phyloP scores from a whole-genome alignment of 2,113 vertebrate species.

The Prietella phreatophila region DNA sequence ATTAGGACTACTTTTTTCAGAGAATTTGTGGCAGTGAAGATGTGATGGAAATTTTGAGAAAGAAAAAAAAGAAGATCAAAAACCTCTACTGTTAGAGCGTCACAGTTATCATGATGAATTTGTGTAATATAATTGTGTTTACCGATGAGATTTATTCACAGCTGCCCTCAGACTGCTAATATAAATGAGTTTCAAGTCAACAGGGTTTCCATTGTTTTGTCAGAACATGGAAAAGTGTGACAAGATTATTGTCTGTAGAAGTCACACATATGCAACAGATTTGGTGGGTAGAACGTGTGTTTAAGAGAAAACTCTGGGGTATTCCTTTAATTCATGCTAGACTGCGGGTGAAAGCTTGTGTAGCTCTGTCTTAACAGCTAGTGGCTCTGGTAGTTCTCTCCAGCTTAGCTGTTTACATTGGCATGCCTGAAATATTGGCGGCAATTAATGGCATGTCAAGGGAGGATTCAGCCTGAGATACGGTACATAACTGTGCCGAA shows the following conservation, averaged over 20 bases:
- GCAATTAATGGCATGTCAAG: constrained; percentile 20
- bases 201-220: neutral
- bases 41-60: too few species aligned
- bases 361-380: neutral
- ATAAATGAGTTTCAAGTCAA: neutral
- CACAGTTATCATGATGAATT: neutral
- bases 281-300: neutral
- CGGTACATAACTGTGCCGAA: neutral
- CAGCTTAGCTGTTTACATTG: constrained; percentile 21
- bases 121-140: neutral
- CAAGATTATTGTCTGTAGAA: neutral
- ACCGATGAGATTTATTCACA: neutral
- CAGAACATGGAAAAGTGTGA: neutral
- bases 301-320: neutral
- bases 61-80: too few species aligned
- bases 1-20: neutral
- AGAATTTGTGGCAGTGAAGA: too few species aligned
- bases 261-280: neutral
- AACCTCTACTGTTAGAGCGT: neutral
- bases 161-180: too few species aligned
- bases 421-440: neutral
- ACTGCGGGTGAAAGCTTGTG: neutral
- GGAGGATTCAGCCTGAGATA: neutral
- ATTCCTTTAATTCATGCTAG: neutral
- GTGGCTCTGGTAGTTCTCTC: neutral